These are phyloP conservation scores for Drosophila ananassae DNA, from an alignment of 1,140 invertebrate species.

Conservation along the genomic window DNA sequence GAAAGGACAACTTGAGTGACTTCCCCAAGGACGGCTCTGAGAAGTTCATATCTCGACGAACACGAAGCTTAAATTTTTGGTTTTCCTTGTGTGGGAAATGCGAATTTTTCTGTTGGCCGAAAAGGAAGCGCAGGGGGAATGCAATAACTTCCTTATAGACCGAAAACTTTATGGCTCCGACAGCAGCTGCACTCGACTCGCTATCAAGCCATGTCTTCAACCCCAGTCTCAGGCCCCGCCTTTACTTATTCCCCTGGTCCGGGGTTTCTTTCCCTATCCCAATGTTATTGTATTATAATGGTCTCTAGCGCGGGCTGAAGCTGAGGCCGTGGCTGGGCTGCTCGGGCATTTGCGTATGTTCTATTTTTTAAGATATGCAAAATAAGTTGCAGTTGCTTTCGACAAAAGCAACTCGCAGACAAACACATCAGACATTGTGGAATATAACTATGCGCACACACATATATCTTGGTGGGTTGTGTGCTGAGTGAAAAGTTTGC, in stretches of 20 bases:
- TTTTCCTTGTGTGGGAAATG: constrained; percentile 13
- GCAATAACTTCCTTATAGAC: constrained; percentile 56
- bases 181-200: constrained; percentile 48
- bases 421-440: constrained; percentile 60
- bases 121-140: constrained; percentile 29
- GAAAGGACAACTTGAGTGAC: constrained; percentile 17
- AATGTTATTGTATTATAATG: constrained; percentile 59
- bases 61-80: constrained; percentile 8
- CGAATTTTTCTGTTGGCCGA: constrained; percentile 14
- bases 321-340: constrained; percentile 19
- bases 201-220: constrained; percentile 24
- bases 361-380: constrained; percentile 75
- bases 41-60: constrained; percentile 24
- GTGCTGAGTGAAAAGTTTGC: constrained; percentile 40
- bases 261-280: neutral
- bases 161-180: constrained; percentile 48
- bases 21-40: constrained; percentile 11
- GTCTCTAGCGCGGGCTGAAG: constrained; percentile 42
- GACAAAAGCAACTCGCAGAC: constrained; percentile 35
- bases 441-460: constrained; percentile 41
- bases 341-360: constrained; percentile 56
- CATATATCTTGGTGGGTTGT: constrained; percentile 11
- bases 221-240: constrained; percentile 1
- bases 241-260: constrained; percentile 15
- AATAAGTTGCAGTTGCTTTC: constrained; percentile 71